Evolutionary conservation across 2,113 vertebrate genomes (phyloP), one percentile per base, ranked within the genome.

Genomic region (Beaufortia kweichowensis): DNA sequence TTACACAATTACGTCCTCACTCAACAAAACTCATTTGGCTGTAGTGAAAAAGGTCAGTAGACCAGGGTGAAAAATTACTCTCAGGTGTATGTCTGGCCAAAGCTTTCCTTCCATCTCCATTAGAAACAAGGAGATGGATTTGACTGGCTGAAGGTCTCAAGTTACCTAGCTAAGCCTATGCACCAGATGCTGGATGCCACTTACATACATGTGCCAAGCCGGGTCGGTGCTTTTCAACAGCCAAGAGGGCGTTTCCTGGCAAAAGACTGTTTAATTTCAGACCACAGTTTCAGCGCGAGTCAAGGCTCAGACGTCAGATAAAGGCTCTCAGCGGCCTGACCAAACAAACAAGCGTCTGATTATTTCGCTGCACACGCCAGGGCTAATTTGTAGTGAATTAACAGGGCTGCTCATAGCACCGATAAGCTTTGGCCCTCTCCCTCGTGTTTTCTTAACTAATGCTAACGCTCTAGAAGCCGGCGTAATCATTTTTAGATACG

Each of bases 371-470:
- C 83, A 86, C 86, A 85, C 78, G 86, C 82, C 86, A 82, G 28
- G 17, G 75, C 65, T 87, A 78, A 85, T 87, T 89, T 86, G 59
- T 75, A 79, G 80, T 81, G 87, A 90, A 89, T 90, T 85, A 86
- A 83, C 79, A 83, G 84, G 35, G 76, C 62, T 8, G 84, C 84
- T 86, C 77, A 24, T 75, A 23, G 67, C 1, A 67, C 73, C 2
- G 82, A 87, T 90, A 89, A 91, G 86, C 82, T 81, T 60, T 19
- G 80, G 73, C 77, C 78, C 85, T 83, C 76, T 81, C 79, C 63
- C 83, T 80, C 82, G 63, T 90, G 87, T 91, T 90, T 88, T 86
- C 77, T 89, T 89, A 81, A 82, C 87, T 90, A 91, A 90, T 91
- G 88, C 85, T 70, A 80, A 80, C 78, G 55, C 80, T 79, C 82